Evolutionary conservation across 2,888 invertebrate genomes (phyloP).

Genomic region (Dryococelus australis): DNA sequence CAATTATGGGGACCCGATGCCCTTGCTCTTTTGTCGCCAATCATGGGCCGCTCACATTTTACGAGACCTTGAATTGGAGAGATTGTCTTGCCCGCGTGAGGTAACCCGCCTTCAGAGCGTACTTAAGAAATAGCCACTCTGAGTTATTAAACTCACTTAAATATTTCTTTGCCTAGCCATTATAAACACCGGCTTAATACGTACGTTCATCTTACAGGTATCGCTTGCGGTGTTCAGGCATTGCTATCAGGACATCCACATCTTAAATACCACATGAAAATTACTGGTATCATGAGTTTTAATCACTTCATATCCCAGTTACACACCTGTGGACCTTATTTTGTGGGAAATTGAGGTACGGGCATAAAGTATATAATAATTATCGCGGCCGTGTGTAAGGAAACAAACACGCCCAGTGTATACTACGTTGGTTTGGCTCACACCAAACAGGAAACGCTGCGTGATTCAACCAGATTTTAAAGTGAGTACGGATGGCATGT

Average conservation of each 20-base stretch:
- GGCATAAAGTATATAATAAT: no score
- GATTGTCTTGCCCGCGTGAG: background rate
- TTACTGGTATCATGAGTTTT: no score
- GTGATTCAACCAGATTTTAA: no score
- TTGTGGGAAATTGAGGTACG: no score
- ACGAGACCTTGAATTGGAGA: background rate
- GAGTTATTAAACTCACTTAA: background rate
- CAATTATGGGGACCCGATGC: background rate
- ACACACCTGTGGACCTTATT: no score
- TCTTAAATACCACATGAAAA: no score
- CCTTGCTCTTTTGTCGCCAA: slow-evolving; percentile 16
- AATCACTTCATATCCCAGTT: no score
- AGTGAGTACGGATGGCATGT: no score
- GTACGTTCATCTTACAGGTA: background rate
- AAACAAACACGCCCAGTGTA: no score
- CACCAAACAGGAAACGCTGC: no score
- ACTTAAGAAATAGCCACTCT: background rate
- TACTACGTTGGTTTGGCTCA: no score
- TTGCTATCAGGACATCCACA: background rate
- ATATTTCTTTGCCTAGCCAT: background rate
- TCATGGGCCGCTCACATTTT: background rate
- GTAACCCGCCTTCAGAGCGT: background rate
- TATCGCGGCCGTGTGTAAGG: no score
- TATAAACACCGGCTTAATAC: background rate
- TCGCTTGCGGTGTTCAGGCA: background rate